These are phyloP conservation scores for Triplophysa dalaica DNA, from an alignment of 2,113 vertebrate genomes.

Conservation along the genomic window DNA sequence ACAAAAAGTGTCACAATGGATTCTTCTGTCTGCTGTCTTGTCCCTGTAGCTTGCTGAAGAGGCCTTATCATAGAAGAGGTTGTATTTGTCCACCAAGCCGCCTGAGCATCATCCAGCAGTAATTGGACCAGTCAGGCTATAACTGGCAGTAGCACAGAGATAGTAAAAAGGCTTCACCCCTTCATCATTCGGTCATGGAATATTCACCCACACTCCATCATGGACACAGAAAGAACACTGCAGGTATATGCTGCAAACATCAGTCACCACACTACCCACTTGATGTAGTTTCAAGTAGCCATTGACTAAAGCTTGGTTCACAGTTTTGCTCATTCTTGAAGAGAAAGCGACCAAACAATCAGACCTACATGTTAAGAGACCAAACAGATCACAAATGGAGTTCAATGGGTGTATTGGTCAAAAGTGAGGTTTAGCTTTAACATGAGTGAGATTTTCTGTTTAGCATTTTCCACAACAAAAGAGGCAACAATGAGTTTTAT, in stretches of 20 bases:
- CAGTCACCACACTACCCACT: neutral
- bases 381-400: too few relatives aligned
- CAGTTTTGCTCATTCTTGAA: too few relatives aligned
- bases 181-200: conserved; percentile 40
- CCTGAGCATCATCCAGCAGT: conserved; percentile 29
- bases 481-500: too few relatives aligned
- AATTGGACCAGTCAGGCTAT: conserved; percentile 54
- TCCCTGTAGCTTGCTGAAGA: neutral
- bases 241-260: conserved; percentile 20
- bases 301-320: neutral
- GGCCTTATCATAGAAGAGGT: conserved; percentile 34
- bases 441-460: too few relatives aligned
- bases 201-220: conserved; percentile 38
- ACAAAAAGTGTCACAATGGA: neutral
- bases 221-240: conserved; percentile 22
- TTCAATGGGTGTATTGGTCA: too few relatives aligned
- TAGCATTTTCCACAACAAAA: too few relatives aligned
- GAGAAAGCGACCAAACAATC: too few relatives aligned
- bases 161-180: conserved; percentile 45
- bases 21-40: neutral
- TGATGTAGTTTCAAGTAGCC: neutral
- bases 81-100: conserved; percentile 45
- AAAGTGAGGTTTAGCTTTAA: too few relatives aligned
- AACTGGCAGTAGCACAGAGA: conserved; percentile 40
- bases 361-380: too few relatives aligned